A percentile compares a stretch with the other conserved stretches of the same genome.
Evolutionary conservation across 2,113 vertebrate genomes (phyloP).

Genomic region (Oxyruncus cristatus): DNA sequence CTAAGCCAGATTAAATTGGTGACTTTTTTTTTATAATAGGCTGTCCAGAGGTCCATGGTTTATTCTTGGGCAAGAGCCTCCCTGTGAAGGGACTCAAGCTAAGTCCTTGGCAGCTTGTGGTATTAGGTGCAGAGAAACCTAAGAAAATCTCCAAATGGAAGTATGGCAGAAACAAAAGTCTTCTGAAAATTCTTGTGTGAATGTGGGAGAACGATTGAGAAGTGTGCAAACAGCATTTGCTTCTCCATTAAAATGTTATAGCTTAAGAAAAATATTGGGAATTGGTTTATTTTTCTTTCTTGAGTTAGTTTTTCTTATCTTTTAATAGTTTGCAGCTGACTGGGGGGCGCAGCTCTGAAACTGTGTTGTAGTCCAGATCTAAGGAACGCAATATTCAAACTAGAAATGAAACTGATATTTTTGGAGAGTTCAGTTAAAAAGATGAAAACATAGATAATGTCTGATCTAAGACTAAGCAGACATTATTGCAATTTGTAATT

Average conservation of each 20-base stretch:
- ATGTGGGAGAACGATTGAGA: neutral
- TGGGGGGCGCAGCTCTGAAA: neutral
- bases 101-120: neutral
- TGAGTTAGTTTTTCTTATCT: neutral
- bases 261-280: neutral
- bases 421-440: neutral
- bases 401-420: neutral
- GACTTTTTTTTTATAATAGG: accelerated
- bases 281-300: neutral
- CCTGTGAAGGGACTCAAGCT: accelerated
- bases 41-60: neutral
- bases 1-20: neutral
- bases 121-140: neutral
- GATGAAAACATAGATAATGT: neutral
- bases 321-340: neutral
- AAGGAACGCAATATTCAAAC: neutral
- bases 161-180: neutral
- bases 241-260: neutral
- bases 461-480: neutral
- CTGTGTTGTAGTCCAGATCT: neutral
- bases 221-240: neutral
- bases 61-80: neutral
- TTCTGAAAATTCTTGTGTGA: neutral
- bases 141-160: neutral
- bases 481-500: neutral